These are phyloP conservation scores for Malacoraja senta DNA, from an alignment of 2,797 vertebrate genomes.

Conservation along the genomic window DNA sequence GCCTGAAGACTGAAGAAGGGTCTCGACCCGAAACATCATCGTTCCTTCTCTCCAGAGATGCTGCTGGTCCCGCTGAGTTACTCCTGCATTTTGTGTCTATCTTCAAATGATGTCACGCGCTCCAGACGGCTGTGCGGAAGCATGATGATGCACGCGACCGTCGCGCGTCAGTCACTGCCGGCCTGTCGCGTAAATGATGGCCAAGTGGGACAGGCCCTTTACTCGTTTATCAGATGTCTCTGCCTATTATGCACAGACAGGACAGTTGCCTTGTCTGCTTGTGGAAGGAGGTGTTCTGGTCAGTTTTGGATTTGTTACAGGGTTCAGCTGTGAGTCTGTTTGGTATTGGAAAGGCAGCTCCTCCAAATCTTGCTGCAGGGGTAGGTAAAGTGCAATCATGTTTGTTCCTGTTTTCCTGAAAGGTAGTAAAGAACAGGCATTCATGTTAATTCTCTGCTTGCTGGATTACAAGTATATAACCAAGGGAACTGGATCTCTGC, in stretches of 20 bases:
- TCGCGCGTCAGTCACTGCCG: too few relatives aligned
- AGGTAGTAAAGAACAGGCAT: neutral
- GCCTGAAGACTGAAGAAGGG: too few relatives aligned
- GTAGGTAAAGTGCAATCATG: neutral
- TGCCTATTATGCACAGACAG: neutral
- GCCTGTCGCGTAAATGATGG: too few relatives aligned
- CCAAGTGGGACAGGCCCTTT: too few relatives aligned
- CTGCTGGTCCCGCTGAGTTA: too few relatives aligned
- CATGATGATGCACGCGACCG: too few relatives aligned
- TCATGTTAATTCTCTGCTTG: neutral
- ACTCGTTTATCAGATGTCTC: neutral
- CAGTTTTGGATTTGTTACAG: neutral
- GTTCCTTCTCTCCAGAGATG: too few relatives aligned
- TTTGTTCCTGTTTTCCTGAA: neutral
- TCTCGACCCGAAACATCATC: too few relatives aligned
- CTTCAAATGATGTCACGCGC: too few relatives aligned
- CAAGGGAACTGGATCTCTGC: too few relatives aligned
- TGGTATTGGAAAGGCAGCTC: neutral
- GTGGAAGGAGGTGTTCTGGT: neutral
- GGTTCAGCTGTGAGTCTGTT: neutral
- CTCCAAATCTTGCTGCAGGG: neutral
- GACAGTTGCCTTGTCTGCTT: neutral
- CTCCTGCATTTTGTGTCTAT: too few relatives aligned
- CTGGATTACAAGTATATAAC: neutral
- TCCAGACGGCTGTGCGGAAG: too few relatives aligned